Evolutionary conservation across 2,797 vertebrate genomes (phyloP), one percentile per base, ranked within the genome.

Genomic region (Leptoclinus maculatus): DNA sequence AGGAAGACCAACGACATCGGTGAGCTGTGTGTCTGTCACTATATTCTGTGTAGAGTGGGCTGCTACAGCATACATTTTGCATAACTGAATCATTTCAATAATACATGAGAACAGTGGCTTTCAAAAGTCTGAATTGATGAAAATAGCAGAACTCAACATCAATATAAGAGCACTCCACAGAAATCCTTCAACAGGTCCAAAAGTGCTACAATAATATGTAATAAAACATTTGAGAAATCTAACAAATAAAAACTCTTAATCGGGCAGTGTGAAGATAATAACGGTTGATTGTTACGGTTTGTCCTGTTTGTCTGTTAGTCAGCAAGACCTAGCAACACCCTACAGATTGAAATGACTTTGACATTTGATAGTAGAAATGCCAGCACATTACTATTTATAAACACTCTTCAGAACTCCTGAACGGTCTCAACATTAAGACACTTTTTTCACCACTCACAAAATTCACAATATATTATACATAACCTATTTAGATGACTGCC

Each of bases 1-100:
- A 94, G 94, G 72, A 99, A 96, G 92, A 96, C 97, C 71, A 98
- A 98, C 0, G 95, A 97, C 88, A 98, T 99, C 0, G 97, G 97
- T 99, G 89, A 96, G 95, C 11, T 38, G 25, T 38, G 36, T 11
- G 36, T 67, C 3, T 14, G 7, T 56, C 41, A 4, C 0, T 29
- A 0, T 29, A 57, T 3, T 32, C 1, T 53, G 1, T 56, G 23
- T 13, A 14, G 38, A 73, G 3, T 2, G 21, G 2, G 23, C 5
- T 53, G 25, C 29, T 13, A 19, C 21, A 2, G 41, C 17, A 21
- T 27, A 21, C 0, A 17, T 56, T 53, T 32, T 8, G 65, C 38
- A 16, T 49, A 3, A 38, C 12, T 43, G 60, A 62, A 43, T 64
- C 59, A 19, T 64, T 43, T 19, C 14, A 27, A 49, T n/a, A 47